phyloP scores from a whole-genome alignment of 2,113 vertebrate species.

The Scomber japonicus region DNA sequence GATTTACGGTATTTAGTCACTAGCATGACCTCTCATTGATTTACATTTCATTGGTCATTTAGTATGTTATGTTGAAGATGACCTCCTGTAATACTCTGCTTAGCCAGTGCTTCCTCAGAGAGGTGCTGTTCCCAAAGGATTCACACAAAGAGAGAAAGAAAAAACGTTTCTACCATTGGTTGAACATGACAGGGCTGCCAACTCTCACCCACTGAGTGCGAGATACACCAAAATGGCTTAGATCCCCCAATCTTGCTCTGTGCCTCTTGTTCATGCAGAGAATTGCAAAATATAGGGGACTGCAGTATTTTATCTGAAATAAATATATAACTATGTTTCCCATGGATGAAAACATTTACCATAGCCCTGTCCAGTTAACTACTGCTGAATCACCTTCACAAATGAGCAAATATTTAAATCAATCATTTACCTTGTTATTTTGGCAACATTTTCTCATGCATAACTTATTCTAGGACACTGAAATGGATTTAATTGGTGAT shows the following conservation, averaged over 20 bases:
- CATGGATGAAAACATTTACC: neutral
- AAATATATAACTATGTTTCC: neutral
- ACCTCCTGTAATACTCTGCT: slow-evolving; percentile 28
- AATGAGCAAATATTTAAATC: neutral
- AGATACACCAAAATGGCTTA: slow-evolving; percentile 53
- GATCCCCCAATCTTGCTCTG: slow-evolving; percentile 54
- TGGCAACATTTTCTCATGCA: neutral
- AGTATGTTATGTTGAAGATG: slow-evolving; percentile 8
- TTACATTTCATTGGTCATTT: slow-evolving; percentile 22
- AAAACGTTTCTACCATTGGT: slow-evolving; percentile 45
- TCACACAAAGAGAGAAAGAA: slow-evolving; percentile 35
- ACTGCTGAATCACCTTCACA: neutral
- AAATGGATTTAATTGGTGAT: neutral
- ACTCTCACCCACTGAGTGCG: slow-evolving; percentile 57
- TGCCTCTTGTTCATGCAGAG: slow-evolving; percentile 47
- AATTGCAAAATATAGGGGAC: slow-evolving; percentile 33
- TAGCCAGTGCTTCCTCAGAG: slow-evolving; percentile 32
- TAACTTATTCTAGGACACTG: neutral
- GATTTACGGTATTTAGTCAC: slow-evolving; percentile 1
- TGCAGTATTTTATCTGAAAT: slow-evolving; percentile 38
- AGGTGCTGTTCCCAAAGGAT: slow-evolving; percentile 38
- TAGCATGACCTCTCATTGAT: neutral
- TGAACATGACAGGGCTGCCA: slow-evolving; percentile 65
- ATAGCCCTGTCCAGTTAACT: neutral
- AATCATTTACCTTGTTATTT: neutral